phyloP scores from a whole-genome alignment of 1,140 invertebrate species.

The Trigoniulus corallinus region DNA sequence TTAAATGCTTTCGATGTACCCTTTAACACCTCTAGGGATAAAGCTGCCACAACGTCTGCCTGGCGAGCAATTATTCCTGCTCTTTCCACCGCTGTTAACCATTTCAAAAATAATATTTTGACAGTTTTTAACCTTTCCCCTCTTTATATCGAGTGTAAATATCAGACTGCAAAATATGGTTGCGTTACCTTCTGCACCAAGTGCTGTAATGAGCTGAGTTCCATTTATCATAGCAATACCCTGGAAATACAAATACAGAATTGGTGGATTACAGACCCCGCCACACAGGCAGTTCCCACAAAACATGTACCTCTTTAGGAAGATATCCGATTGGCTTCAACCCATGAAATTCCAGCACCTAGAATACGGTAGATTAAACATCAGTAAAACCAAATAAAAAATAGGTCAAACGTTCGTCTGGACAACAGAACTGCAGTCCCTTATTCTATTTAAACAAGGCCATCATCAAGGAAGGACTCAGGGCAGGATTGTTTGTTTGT shows the following conservation, averaged over 20 bases:
- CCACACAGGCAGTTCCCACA: too few relatives aligned
- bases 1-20: slow-evolving; percentile 53
- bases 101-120: not conserved
- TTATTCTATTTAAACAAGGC: too few relatives aligned
- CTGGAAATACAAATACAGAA: slow-evolving; percentile 15
- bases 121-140: not conserved
- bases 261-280: not conserved
- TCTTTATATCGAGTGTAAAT: not conserved
- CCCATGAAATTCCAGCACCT: slow-evolving; percentile 40
- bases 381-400: too few relatives aligned
- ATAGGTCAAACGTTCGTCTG: too few relatives aligned
- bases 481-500: too few relatives aligned
- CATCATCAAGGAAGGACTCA: too few relatives aligned
- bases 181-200: slow-evolving; percentile 41
- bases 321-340: slow-evolving; percentile 40
- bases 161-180: slow-evolving; percentile 1
- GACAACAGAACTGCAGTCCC: too few relatives aligned
- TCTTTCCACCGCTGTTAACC: slow-evolving; percentile 35
- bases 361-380: too few relatives aligned
- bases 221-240: slow-evolving; percentile 56
- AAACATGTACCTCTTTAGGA: slow-evolving; percentile 39
- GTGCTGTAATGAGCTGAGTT: slow-evolving; percentile 51
- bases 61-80: slow-evolving; percentile 42
- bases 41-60: slow-evolving; percentile 51
- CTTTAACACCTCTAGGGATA: slow-evolving; percentile 52